Conservation (phyloP, 2,113 vertebrate genomes). For the Sprattus sprattus region DNA sequence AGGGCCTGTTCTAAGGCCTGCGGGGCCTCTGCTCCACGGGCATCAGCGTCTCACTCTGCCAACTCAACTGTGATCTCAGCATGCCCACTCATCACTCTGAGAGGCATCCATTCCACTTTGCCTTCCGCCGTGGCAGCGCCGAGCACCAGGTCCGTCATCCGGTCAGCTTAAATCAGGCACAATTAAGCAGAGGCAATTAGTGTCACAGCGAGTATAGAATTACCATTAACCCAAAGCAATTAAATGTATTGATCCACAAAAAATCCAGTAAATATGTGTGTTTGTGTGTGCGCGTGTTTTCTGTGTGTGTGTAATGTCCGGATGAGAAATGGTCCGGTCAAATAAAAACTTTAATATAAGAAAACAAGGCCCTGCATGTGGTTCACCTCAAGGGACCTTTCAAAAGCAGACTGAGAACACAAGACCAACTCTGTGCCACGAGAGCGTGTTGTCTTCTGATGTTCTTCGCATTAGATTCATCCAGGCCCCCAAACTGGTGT, state of each 20-base stretch:
- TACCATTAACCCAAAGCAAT: constrained; percentile 13
- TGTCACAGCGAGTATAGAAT: constrained; percentile 34
- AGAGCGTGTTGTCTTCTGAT: neutral
- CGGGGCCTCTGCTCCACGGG: too few species aligned
- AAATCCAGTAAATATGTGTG: constrained; percentile 9
- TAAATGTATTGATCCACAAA: constrained; percentile 33
- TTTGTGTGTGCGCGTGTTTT: neutral
- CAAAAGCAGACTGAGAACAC: neutral
- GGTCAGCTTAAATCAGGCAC: constrained; percentile 44
- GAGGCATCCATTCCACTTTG: constrained; percentile 21
- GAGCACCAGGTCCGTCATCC: neutral
- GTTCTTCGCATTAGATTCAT: neutral
- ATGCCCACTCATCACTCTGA: constrained; percentile 8
- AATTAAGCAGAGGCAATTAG: constrained; percentile 53
- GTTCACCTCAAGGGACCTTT: neutral
- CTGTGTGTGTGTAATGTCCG: neutral
- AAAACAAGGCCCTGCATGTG: neutral
- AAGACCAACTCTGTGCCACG: neutral
- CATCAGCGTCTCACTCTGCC: neutral
- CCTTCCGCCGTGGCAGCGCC: neutral
- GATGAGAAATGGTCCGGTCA: neutral
- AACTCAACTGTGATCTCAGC: neutral
- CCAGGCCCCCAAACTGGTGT: too few species aligned
- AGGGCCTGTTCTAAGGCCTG: neutral
- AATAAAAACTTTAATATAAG: neutral